These are phyloP conservation scores for Isurus oxyrinchus DNA, from an alignment of 2,113 vertebrate species.

Conservation along the genomic window DNA sequence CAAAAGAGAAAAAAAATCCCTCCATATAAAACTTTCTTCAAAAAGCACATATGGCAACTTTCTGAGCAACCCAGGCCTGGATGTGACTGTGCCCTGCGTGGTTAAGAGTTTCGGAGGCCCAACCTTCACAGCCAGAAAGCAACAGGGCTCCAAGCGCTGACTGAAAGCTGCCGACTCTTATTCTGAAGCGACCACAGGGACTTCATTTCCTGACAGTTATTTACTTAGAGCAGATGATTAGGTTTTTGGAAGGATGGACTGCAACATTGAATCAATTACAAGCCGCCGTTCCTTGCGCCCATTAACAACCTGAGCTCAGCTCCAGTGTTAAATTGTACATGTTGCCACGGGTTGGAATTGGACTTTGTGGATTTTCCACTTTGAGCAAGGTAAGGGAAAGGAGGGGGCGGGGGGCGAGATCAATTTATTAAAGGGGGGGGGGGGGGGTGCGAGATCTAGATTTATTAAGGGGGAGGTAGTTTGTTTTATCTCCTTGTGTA, in stretches of 20 bases:
- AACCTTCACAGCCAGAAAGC: conserved; percentile 42
- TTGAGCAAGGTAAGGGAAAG: conserved; percentile 11
- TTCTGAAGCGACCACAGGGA: conserved; percentile 66
- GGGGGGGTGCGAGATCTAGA: too few species aligned
- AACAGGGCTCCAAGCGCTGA: conserved; percentile 46
- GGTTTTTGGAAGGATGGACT: conserved; percentile 82
- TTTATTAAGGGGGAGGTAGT: background rate
- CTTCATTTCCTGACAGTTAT: conserved; percentile 88
- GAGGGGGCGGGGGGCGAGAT: too few species aligned
- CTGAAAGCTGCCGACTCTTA: conserved; percentile 60
- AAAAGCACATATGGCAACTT: conserved; percentile 51
- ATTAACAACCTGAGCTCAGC: conserved; percentile 57
- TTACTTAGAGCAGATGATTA: conserved; percentile 91
- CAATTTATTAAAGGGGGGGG: too few species aligned
- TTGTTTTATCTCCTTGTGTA: background rate
- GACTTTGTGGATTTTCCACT: conserved; percentile 24
- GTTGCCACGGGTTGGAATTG: background rate
- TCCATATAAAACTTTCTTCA: background rate
- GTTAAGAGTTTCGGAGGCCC: conserved; percentile 54
- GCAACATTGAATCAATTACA: conserved; percentile 89
- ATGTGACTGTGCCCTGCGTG: conserved; percentile 51
- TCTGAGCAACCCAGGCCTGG: conserved; percentile 38
- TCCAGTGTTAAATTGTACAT: background rate
- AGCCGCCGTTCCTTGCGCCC: conserved; percentile 68
- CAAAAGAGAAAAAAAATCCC: too few species aligned